Percentiles rank a stretch among this genome's conserved stretches.
These are phyloP conservation scores for Andrena bucephala DNA, from an alignment of 2,888 invertebrate genomes.

Conservation along the genomic window DNA sequence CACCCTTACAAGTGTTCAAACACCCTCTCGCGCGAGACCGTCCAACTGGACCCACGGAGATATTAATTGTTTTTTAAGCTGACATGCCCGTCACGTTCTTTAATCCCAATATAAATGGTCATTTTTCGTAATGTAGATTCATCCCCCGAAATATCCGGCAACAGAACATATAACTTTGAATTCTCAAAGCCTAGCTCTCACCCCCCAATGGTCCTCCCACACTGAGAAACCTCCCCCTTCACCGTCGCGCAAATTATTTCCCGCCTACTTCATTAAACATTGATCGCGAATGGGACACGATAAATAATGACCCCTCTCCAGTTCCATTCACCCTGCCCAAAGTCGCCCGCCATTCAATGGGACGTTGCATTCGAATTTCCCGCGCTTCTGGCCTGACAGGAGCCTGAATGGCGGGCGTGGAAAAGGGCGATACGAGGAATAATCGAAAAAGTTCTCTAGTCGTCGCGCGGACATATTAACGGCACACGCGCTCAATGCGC, in stretches of 20 bases:
- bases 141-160: too few relatives aligned
- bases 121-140: too few relatives aligned
- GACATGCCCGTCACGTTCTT: too few relatives aligned
- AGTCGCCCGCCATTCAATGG: neutral
- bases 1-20: neutral
- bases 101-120: too few relatives aligned
- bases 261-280: neutral
- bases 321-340: neutral
- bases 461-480: slow-evolving; percentile 51
- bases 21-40: too few relatives aligned
- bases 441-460: slow-evolving; percentile 63
- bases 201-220: too few relatives aligned
- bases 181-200: too few relatives aligned
- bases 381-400: neutral
- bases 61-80: too few relatives aligned
- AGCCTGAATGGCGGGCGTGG: neutral
- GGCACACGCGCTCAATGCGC: slow-evolving; percentile 12
- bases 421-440: slow-evolving; percentile 27
- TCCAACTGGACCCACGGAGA: too few relatives aligned
- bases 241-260: neutral
- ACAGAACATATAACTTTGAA: too few relatives aligned
- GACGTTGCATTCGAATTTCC: slow-evolving; percentile 1
- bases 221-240: neutral
- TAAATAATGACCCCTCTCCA: neutral
- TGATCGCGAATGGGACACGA: neutral